Conservation (phyloP, 2,797 vertebrate species). For the Phylloscopus collybita region DNA sequence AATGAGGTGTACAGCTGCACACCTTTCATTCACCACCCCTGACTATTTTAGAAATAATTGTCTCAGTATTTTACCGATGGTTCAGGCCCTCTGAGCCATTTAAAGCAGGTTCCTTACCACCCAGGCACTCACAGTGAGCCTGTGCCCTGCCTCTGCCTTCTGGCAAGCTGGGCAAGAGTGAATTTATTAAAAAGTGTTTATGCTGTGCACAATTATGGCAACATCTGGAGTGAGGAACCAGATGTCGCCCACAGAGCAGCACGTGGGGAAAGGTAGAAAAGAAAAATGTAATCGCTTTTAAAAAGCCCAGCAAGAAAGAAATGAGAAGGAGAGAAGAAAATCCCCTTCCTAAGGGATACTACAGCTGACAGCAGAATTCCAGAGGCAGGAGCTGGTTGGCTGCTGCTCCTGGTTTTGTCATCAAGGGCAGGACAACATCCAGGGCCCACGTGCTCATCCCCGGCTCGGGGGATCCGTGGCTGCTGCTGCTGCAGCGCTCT, state of each 20-base stretch:
- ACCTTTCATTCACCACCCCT: background rate
- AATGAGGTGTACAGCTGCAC: background rate
- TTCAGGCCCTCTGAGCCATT: background rate
- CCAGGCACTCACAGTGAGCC: background rate
- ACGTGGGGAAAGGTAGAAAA: background rate
- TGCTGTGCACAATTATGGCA: background rate
- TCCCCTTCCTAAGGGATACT: background rate
- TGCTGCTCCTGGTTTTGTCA: background rate
- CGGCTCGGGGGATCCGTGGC: accelerated
- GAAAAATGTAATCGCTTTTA: background rate
- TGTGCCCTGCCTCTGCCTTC: background rate
- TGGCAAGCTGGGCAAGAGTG: background rate
- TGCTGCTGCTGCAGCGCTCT: background rate
- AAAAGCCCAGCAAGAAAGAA: background rate
- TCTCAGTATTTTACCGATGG: background rate
- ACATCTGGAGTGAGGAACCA: background rate
- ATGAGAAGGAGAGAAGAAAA: background rate
- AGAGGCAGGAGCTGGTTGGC: background rate
- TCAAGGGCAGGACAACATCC: background rate
- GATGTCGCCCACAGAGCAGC: background rate
- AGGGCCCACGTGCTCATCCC: background rate
- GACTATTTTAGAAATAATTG: background rate
- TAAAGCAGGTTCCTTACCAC: background rate
- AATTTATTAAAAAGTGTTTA: background rate
- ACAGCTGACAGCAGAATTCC: background rate